Conservation (phyloP, 1,140 invertebrate genomes). For the Polypedilum pembai region DNA sequence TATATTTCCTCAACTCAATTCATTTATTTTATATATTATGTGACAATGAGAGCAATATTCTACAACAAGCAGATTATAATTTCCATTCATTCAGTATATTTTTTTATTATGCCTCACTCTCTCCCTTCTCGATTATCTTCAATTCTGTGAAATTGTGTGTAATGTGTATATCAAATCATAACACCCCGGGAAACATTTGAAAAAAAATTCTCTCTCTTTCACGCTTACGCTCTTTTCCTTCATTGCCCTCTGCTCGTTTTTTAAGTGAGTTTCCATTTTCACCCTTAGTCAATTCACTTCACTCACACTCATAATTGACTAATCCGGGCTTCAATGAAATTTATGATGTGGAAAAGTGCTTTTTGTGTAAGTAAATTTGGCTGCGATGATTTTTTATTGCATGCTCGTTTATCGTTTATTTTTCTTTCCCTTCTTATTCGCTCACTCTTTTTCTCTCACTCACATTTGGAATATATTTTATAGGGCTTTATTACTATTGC, state of each 20-base stretch:
- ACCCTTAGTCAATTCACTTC: not conserved
- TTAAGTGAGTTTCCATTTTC: not conserved
- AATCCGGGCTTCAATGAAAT: conserved; percentile 28
- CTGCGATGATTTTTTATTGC: conserved; percentile 15
- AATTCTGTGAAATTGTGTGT: no score
- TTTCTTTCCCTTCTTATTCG: not conserved
- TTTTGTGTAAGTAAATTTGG: conserved; percentile 22
- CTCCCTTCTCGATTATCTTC: not conserved
- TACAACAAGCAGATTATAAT: conserved; percentile 3
- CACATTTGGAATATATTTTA: not conserved
- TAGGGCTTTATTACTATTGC: conserved; percentile 17
- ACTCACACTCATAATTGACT: conserved; percentile 26
- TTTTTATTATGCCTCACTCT: not conserved
- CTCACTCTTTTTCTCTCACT: not conserved
- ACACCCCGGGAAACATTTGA: conserved; percentile 15
- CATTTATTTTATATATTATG: not conserved
- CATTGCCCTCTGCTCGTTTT: not conserved
- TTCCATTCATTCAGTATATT: not conserved
- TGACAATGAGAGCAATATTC: not conserved
- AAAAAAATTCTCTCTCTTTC: not conserved
- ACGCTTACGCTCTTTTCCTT: not conserved
- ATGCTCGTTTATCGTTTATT: not conserved
- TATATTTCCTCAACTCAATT: not conserved
- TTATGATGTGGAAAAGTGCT: conserved; percentile 28
- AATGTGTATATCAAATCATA: not conserved